phyloP scores from a whole-genome alignment of 1,140 invertebrate species.

The Akabosia matsudoensis region DNA sequence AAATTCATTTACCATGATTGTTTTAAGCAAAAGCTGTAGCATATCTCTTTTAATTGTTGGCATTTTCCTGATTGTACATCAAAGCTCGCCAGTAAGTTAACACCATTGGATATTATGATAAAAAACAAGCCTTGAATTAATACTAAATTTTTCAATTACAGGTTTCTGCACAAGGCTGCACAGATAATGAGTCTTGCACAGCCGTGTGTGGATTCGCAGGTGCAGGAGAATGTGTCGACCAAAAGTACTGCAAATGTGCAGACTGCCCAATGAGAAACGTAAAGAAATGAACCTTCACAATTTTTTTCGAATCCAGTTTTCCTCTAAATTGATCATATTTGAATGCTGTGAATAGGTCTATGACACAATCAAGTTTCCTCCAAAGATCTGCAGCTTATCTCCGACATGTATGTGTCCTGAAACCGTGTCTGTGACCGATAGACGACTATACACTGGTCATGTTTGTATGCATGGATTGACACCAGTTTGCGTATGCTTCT shows the following conservation, averaged over 20 bases:
- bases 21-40: too few relatives aligned
- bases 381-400: not conserved
- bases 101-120: too few relatives aligned
- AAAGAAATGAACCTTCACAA: not conserved
- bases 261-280: not conserved
- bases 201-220: conserved; percentile 1
- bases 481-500: not conserved
- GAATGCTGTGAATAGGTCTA: not conserved
- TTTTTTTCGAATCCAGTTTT: not conserved
- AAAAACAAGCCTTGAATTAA: too few relatives aligned
- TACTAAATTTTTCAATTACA: too few relatives aligned
- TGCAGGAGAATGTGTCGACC: not conserved
- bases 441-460: not conserved
- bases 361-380: not conserved
- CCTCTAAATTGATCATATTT: not conserved
- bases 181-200: not conserved
- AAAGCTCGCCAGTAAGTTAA: too few relatives aligned
- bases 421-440: not conserved
- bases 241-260: conserved; percentile 2
- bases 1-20: too few relatives aligned
- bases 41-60: too few relatives aligned
- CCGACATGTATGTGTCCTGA: not conserved
- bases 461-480: not conserved
- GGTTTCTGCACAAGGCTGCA: not conserved
- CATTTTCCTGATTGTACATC: too few relatives aligned